Percentiles rank a stretch among this genome's conserved stretches.
Evolutionary conservation across 2,888 invertebrate genomes (phyloP).

Genomic region (Leucania comma): DNA sequence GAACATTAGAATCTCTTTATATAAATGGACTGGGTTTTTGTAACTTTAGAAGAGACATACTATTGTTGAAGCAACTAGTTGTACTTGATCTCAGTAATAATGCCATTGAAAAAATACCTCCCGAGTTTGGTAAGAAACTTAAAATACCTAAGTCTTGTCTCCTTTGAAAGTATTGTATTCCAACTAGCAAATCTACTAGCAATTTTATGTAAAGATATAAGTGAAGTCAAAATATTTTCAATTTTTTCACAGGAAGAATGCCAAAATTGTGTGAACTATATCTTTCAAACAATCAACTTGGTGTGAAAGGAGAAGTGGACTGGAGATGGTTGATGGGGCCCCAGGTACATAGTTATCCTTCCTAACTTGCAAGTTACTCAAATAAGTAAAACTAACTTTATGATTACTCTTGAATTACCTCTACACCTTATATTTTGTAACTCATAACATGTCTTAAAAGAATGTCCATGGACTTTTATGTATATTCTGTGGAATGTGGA

Average conservation of each 20-base stretch:
- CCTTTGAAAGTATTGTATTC: background rate
- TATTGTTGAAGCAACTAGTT: constrained; percentile 92
- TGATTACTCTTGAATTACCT: background rate
- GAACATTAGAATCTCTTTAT: constrained; percentile 92
- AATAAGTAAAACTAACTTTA: background rate
- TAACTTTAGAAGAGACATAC: constrained; percentile 93
- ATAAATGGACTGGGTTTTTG: constrained; percentile 92
- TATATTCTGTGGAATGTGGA: too few species aligned
- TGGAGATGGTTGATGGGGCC: constrained; percentile 93
- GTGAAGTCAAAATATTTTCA: background rate
- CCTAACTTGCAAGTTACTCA: background rate
- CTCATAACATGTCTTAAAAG: too few species aligned
- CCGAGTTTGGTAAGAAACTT: constrained; percentile 91
- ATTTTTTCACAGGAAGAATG: constrained; percentile 83
- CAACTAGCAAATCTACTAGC: background rate
- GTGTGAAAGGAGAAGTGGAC: constrained; percentile 85
- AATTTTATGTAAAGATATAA: background rate
- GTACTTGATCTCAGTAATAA: constrained; percentile 93
- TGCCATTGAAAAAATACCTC: constrained; percentile 92
- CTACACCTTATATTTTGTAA: background rate
- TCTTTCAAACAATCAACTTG: constrained; percentile 92
- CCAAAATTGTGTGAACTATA: constrained; percentile 91
- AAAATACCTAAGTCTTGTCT: background rate
- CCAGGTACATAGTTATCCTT: constrained; percentile 71
- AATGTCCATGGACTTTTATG: too few species aligned